These are phyloP conservation scores for Magallana gigas DNA, from an alignment of 1,140 invertebrate genomes.

Conservation along the genomic window DNA sequence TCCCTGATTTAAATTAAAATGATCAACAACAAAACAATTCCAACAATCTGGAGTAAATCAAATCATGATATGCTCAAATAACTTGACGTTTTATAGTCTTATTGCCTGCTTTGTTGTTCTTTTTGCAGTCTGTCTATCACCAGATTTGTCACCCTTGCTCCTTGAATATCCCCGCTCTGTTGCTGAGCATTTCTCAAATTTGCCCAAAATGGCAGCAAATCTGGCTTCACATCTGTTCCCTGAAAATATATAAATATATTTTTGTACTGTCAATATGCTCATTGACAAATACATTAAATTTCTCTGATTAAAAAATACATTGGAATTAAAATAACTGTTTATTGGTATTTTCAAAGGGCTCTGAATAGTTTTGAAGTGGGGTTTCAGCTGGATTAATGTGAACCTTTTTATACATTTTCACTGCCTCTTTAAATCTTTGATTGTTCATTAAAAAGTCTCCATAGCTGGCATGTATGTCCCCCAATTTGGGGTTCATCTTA, in stretches of 20 bases:
- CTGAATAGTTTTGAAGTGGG: no score
- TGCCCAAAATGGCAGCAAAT: conserved; percentile 63
- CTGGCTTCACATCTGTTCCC: conserved; percentile 65
- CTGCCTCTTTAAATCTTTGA: conserved; percentile 58
- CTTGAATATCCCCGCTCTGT: conserved; percentile 60
- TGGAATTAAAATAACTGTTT: no score
- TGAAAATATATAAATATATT: conserved; percentile 47
- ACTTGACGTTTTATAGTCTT: neutral
- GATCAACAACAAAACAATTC: no score
- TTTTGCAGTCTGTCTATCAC: neutral
- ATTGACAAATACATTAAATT: no score
- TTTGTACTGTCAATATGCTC: neutral
- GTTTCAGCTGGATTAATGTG: neutral
- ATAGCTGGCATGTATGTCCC: conserved; percentile 68
- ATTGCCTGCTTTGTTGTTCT: neutral
- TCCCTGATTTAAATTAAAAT: no score
- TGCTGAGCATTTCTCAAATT: conserved; percentile 60
- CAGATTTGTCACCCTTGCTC: conserved; percentile 37
- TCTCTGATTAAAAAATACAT: no score
- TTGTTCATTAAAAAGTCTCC: conserved; percentile 61
- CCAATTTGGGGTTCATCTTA: conserved; percentile 60
- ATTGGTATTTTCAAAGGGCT: no score
- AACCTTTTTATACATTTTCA: conserved; percentile 64
- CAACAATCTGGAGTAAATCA: neutral
- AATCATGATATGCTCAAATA: neutral